Evolutionary conservation across 2,797 vertebrate species (phyloP).

Genomic region (Macrochelys suwanniensis): DNA sequence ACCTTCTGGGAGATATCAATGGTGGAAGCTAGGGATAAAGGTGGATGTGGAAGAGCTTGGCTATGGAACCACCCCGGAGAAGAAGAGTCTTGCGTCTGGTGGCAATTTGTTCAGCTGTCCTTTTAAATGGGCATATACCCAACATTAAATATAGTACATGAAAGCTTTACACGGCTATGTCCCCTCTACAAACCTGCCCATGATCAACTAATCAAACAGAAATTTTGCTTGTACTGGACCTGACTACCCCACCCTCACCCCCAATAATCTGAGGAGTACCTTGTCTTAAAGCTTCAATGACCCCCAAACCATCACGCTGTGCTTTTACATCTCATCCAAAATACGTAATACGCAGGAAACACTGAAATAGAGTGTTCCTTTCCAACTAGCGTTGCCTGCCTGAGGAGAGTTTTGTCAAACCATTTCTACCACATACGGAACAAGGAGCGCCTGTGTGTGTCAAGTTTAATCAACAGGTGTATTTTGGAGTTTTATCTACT

Average conservation of each 20-base stretch:
- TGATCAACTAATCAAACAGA: not conserved
- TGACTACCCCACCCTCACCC: not conserved
- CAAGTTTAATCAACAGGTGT: slow-evolving; percentile 31
- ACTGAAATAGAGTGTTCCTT: not conserved
- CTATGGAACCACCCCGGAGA: not conserved
- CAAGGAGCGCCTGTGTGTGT: not conserved
- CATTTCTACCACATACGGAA: not conserved
- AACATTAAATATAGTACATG: not conserved
- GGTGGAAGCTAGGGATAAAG: not conserved
- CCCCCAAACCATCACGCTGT: not conserved
- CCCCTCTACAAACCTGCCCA: not conserved
- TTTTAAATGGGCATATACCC: not conserved
- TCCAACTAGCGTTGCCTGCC: not conserved
- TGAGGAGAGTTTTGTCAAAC: not conserved
- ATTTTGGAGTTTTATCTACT: not conserved
- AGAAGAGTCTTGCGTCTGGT: not conserved
- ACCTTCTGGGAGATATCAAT: not conserved
- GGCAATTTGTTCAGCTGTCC: too few relatives aligned
- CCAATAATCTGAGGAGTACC: not conserved
- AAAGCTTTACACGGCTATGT: not conserved
- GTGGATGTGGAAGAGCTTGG: not conserved
- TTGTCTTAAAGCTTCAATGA: not conserved
- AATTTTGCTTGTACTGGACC: not conserved
- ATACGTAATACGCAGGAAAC: not conserved
- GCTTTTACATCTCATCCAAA: not conserved